Evolutionary conservation across 2,888 invertebrate genomes (phyloP), one percentile per base, ranked within the genome.

Genomic region (Zonitis immaculata): DNA sequence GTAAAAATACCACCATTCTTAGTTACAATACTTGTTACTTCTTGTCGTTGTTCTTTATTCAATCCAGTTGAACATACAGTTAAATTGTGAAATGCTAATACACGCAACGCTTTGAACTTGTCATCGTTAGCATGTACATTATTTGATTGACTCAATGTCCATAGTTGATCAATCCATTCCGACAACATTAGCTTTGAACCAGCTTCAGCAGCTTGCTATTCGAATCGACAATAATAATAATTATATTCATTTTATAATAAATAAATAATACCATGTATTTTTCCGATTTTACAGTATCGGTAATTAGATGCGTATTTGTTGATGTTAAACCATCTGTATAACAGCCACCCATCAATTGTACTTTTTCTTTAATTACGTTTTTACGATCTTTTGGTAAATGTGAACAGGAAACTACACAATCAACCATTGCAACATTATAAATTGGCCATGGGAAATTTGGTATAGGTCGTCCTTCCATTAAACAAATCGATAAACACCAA

Each of bases 181-280:
- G 83, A 80, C 4, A 82, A 80, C 86, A 95, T 88, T 8, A 95
- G 80, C 26, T 87, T 85, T 52, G 88, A 81, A 47, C 82, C 81
- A 63, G 78, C 78, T 66, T 83, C 82, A 22, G 82, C 79, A 12
- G 91, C 90, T 74, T 83, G 85, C 87, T 89, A 69, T 9, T n/a
- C n/a, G n/a, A 73, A 69, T 22, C 5, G n/a, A n/a, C 22, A 51
- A 49, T n/a, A 54, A 44, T 27, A 43, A 50, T 1, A 32, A 25
- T 9, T 47, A 51, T 56, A 77, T 79, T 77, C 74, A 87, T n/a
- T n/a, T n/a, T n/a, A n/a, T n/a, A n/a, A n/a, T n/a, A n/a, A n/a
- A n/a, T n/a, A n/a, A n/a, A n/a, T n/a, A n/a, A n/a, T n/a, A n/a
- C 89, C 76, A 85, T 80, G 71, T 90, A 90, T 74, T 91, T 91